Evolutionary conservation across 2,113 vertebrate genomes (phyloP), one percentile per base, ranked within the genome.

Genomic region (Petrocephalus zakoni): DNA sequence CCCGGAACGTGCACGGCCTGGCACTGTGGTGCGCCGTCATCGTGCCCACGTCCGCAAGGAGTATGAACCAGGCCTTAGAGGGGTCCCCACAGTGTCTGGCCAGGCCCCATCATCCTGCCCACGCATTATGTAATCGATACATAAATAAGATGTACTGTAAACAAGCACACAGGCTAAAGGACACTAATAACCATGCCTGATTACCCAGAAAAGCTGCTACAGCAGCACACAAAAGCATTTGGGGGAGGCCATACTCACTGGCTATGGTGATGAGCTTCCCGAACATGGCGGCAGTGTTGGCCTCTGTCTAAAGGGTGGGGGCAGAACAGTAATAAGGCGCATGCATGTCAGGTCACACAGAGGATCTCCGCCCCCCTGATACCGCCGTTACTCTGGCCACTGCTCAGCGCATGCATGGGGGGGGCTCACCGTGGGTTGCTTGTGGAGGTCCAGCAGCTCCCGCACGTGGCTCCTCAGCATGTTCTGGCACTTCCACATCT

Each of bases 401-500:
- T 10, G 8, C 5, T 1, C 7, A 0, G 42, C 1, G 0, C 11
- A 25, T 13, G 22, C 42, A 7, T 25, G 55, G 82, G 4, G n/a
- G 19, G 25, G 51, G 29, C 95, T 90, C 95, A 99, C 98, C 93
- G 96, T 93, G 92, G 98, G 97, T 89, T 98, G 96, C 92, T 99
- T 99, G 93, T 99, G 98, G 81, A 99, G 97, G 93, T 99, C 98
- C 91, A 99, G 92, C 15, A 99, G 95, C 93, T 99, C 98, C 88
- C 98, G 96, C 72, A 99, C 97, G 0, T 99, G 97, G 92, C 98
- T 96, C 93, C 98, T 95, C 85, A 99, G 95, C 98, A 99, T 98
- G 93, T 99, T 99, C 95, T 99, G 98, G 95, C 98, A 99, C 94
- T 99, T 99, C 98, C 98, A 99, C 98, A 99, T 99, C 93, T 99